These are phyloP conservation scores for Amphipyra tragopoginis DNA, from an alignment of 2,888 invertebrate species.

Conservation along the genomic window DNA sequence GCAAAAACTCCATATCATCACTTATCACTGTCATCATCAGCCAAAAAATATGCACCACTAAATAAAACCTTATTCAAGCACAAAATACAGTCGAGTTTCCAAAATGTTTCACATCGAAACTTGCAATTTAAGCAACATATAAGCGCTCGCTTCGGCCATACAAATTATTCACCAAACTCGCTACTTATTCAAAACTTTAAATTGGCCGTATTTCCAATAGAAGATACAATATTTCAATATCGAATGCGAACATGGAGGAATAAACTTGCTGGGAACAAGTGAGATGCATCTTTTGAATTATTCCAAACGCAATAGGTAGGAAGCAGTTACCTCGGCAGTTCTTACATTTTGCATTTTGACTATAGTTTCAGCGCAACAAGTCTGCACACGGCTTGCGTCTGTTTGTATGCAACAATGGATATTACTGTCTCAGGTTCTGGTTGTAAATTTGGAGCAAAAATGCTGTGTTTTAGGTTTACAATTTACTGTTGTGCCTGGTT, in stretches of 20 bases:
- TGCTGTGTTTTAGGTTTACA: conserved; percentile 6
- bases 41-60: background rate
- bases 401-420: conserved; percentile 37
- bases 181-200: conserved; percentile 58
- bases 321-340: conserved; percentile 32
- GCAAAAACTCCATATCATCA: too few species aligned
- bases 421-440: conserved; percentile 30
- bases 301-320: conserved; percentile 31
- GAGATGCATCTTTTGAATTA: conserved; percentile 51
- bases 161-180: conserved; percentile 44
- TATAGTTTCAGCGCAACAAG: conserved; percentile 48
- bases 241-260: conserved; percentile 27
- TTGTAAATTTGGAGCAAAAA: conserved; percentile 30
- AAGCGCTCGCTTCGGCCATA: conserved; percentile 9
- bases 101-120: conserved; percentile 19
- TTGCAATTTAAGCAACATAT: conserved; percentile 38
- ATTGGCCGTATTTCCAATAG: conserved; percentile 48
- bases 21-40: too few species aligned
- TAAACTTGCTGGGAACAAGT: conserved; percentile 36
- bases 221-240: conserved; percentile 52
- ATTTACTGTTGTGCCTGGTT: background rate
- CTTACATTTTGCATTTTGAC: conserved; percentile 35
- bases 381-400: conserved; percentile 25
- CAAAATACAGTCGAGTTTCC: background rate
- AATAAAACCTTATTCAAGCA: background rate